Evolutionary conservation across 2,797 vertebrate species (phyloP), one percentile per base, ranked within the genome.

Genomic region (Platyrinchus mystaceus): DNA sequence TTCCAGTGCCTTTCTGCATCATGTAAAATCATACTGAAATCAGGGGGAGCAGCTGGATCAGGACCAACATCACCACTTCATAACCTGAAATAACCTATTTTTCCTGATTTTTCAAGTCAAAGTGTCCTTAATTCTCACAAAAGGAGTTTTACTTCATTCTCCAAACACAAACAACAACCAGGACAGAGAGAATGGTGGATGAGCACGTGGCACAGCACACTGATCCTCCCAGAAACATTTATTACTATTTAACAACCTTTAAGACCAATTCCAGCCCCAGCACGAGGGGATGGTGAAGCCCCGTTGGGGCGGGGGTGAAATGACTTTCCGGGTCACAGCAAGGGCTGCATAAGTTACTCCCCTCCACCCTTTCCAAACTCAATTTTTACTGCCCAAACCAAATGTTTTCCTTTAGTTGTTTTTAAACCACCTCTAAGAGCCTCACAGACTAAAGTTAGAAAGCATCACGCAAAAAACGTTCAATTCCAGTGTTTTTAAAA

Each of bases 31-130:
- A 49, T 1, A 24, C 0, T 2, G 20, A 76, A 80, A 69, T 39
- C 32, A 71, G 78, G 44, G 43, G 43, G 15, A 68, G 19, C 34
- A 27, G 58, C 75, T 67, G 74, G 67, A 66, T 39, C 44, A 52
- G 79, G 36, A 68, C 21, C 10, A 36, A 32, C 1, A 2, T 13
- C 13, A 43, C 32, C 9, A 4, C 69, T 90, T 43, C 11, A 14
- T 8, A 78, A 66, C 7, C 23, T 3, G 4, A 56, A 56, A 28
- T 34, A 34, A 66, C 23, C 4, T 9, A 50, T 22, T 14, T 18
- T 4, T 58, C n/a, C 2, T 3, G 14, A 43, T 23, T 79, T 84
- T 52, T 60, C 0, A 0, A 1, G 5, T 64, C 47, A 2, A 32
- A 23, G 9, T 3, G 20, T 1, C 55, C 47, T 12, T 4, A 1